Evolutionary conservation across 2,888 invertebrate genomes (phyloP).

Genomic region (Agrenia bidenticulata): DNA sequence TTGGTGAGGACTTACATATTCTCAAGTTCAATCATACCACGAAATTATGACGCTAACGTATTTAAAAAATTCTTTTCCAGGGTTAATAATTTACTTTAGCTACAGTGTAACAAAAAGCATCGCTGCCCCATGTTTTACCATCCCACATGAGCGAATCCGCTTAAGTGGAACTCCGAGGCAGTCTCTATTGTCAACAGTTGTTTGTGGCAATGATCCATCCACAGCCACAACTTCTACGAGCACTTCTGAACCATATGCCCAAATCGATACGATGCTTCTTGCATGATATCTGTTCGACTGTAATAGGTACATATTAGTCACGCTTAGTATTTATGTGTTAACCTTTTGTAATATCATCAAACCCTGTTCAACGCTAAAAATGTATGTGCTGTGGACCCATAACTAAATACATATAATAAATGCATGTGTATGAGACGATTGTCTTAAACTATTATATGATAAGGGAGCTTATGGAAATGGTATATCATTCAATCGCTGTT

Average conservation of each 20-base stretch:
- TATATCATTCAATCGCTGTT: too few species aligned
- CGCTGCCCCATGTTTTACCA: conserved; percentile 46
- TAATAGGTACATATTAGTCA: too few species aligned
- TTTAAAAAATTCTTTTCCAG: conserved; percentile 11
- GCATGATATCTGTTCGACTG: conserved; percentile 21
- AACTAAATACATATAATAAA: too few species aligned
- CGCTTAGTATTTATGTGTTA: too few species aligned
- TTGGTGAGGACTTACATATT: conserved; percentile 63
- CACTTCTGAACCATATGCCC: conserved; percentile 45
- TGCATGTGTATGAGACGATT: too few species aligned
- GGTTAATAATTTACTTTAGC: conserved; percentile 51
- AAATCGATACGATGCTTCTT: conserved; percentile 48
- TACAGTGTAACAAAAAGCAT: conserved; percentile 49
- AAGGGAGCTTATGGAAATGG: too few species aligned
- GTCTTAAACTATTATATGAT: too few species aligned
- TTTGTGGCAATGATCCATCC: conserved; percentile 47
- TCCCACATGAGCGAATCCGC: conserved; percentile 40
- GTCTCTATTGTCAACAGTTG: conserved; percentile 41
- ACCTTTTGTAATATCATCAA: too few species aligned
- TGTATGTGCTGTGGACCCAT: too few species aligned
- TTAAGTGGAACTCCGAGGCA: conserved; percentile 31
- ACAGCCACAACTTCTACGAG: conserved; percentile 44
- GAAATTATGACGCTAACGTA: not conserved
- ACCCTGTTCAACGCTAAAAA: too few species aligned
- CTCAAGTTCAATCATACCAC: not conserved